Percentiles rank a stretch among this genome's conserved stretches.
phyloP scores from a whole-genome alignment of 1,140 invertebrate genomes.

The Littorina saxatilis region DNA sequence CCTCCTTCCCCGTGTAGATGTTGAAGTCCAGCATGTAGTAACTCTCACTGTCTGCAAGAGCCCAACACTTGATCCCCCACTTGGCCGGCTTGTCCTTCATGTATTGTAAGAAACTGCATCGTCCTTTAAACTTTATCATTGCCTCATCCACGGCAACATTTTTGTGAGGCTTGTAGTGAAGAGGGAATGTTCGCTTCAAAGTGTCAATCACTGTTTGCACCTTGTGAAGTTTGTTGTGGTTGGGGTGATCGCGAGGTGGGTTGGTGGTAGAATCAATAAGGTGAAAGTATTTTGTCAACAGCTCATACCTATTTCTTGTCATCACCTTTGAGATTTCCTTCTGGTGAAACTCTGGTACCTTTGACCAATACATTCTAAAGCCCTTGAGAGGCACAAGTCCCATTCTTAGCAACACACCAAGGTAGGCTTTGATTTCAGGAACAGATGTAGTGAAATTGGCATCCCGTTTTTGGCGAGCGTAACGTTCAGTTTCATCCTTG shows the following conservation, averaged over 20 bases:
- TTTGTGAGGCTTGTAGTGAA: conserved; percentile 33
- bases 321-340: neutral
- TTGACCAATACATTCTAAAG: neutral
- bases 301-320: conserved; percentile 16
- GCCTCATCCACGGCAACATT: too few species aligned
- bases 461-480: too few species aligned
- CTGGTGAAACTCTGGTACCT: neutral
- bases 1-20: conserved; percentile 48
- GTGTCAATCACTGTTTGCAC: conserved; percentile 22
- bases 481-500: too few species aligned
- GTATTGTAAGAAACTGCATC: conserved; percentile 74
- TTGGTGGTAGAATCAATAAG: neutral
- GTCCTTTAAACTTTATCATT: conserved; percentile 65
- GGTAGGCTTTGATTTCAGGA: conserved; percentile 2
- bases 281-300: too few species aligned
- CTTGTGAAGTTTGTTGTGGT: conserved; percentile 27
- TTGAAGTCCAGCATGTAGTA: conserved; percentile 75
- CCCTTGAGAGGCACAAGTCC: conserved; percentile 14
- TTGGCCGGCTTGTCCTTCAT: too few species aligned
- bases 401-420: conserved; percentile 21
- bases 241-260: neutral
- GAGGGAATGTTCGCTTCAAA: conserved; percentile 17
- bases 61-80: conserved; percentile 75
- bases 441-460: neutral
- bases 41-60: conserved; percentile 44